Evolutionary conservation across 2,888 invertebrate species (phyloP).

Genomic region (Nemotelus pantherinus): DNA sequence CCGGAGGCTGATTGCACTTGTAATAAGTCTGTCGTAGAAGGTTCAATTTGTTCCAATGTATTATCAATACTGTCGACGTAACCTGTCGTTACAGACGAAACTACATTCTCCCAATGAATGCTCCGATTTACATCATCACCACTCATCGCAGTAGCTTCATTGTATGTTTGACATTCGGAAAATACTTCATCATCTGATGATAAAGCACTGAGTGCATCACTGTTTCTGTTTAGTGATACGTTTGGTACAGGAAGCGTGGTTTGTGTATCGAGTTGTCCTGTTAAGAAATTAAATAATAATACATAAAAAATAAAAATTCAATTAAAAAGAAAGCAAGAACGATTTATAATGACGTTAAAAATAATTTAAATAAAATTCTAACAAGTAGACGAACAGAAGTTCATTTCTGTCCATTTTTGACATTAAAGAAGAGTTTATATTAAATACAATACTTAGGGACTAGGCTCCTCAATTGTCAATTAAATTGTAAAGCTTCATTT

Average conservation of each 20-base stretch:
- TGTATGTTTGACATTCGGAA: slow-evolving; percentile 59
- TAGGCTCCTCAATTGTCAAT: too few species aligned
- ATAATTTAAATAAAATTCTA: not conserved
- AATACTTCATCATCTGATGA: slow-evolving; percentile 60
- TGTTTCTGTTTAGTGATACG: not conserved
- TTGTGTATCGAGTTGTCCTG: slow-evolving; percentile 27
- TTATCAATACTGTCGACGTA: slow-evolving; percentile 46
- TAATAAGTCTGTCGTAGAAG: not conserved
- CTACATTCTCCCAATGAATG: slow-evolving; percentile 42
- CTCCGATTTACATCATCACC: slow-evolving; percentile 21
- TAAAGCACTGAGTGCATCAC: slow-evolving; percentile 53
- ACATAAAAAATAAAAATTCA: slow-evolving; percentile 41
- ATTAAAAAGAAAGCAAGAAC: slow-evolving; percentile 27
- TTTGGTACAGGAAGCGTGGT: slow-evolving; percentile 40
- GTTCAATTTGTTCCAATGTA: slow-evolving; percentile 41
- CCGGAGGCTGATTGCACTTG: not conserved
- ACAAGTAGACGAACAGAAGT: too few species aligned
- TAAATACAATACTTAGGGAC: too few species aligned
- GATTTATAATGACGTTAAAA: not conserved
- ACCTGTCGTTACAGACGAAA: slow-evolving; percentile 43
- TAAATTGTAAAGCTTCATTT: not conserved
- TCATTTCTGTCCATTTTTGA: too few species aligned
- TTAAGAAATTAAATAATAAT: not conserved
- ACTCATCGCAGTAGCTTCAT: slow-evolving; percentile 44
- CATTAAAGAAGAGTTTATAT: too few species aligned